Evolutionary conservation across 2,113 vertebrate genomes (phyloP), one percentile per base, ranked within the genome.

Genomic region (Leptobrachium ailaonicum): DNA sequence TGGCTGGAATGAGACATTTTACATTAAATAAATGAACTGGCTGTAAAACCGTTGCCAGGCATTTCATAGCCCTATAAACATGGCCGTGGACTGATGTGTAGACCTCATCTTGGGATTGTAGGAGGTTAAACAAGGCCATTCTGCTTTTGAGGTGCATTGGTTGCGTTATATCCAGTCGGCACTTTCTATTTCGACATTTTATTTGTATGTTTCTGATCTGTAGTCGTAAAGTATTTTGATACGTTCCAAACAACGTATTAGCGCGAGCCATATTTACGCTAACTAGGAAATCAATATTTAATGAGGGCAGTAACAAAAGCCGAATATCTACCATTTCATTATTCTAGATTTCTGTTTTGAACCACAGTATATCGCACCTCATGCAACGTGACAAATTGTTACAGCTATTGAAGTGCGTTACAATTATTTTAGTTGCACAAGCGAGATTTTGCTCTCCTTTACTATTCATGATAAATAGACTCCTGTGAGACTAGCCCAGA

Each of bases 351-450:
- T 20, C 2, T 53, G 4, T 20, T 58, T 45, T 73, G 56, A 73
- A 56, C 62, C 32, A 53, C 50, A 47, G 20, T 64, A 47, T 62
- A 75, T 81, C 13, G 54, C 68, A 54, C 62, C 64, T 45, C 20
- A 75, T 47, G 40, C 42, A 75, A 50, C 53, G 41, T 81, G 72
- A 75, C 64, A 75, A 69, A 81, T 81, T 53, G 66, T 13, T 50
- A 41, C 6, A 20, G 53, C 71, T 41, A 71, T 50, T 75, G 66
- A 71, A 75, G 73, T 69, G 41, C 20, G 75, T 81, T 81, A 69
- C 71, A 69, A 56, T 81, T 69, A 75, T 81, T 63, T 71, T 40
- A 75, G 71, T 81, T 75, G 79, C 64, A 69, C 79, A 74, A 62
- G 72, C 8, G 43, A 75, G 53, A 81, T 41, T 75, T 60, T 75